Conservation (phyloP, 2,797 vertebrate genomes). For the Hapalemur alaotrensis region DNA sequence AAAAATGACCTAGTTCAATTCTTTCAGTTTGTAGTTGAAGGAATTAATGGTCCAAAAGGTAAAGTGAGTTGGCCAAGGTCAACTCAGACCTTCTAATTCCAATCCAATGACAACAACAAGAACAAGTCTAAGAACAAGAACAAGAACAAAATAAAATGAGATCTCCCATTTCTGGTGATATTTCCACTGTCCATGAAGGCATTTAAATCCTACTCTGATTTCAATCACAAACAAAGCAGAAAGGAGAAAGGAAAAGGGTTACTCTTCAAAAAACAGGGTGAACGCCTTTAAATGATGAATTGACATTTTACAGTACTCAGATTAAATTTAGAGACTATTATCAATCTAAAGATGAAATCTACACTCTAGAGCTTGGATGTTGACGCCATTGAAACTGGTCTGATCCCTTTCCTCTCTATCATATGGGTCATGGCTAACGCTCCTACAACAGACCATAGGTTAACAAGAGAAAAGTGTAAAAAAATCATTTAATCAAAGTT, state of each 20-base stretch:
- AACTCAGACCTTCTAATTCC: background rate
- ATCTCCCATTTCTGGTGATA: background rate
- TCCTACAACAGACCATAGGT: background rate
- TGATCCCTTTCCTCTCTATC: background rate
- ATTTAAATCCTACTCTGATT: conserved; percentile 25
- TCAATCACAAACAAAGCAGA: background rate
- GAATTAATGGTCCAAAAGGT: background rate
- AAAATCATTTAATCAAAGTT: background rate
- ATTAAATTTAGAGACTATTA: conserved; percentile 38
- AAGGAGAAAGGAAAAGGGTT: conserved; percentile 18
- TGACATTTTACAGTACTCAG: background rate
- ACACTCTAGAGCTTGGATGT: background rate
- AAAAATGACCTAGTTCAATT: conserved; percentile 28
- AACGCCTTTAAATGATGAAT: background rate
- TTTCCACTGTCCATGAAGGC: background rate
- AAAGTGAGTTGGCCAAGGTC: background rate
- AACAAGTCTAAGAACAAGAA: too few species aligned
- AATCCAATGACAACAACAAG: background rate
- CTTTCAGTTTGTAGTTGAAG: background rate
- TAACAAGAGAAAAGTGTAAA: background rate
- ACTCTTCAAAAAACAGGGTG: background rate
- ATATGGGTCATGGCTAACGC: background rate
- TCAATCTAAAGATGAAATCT: conserved; percentile 15
- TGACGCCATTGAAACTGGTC: background rate
- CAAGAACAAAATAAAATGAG: background rate